Percentiles rank a stretch among this genome's conserved stretches.
Evolutionary conservation across 2,113 vertebrate genomes (phyloP).

Genomic region (Colossoma macropomum): DNA sequence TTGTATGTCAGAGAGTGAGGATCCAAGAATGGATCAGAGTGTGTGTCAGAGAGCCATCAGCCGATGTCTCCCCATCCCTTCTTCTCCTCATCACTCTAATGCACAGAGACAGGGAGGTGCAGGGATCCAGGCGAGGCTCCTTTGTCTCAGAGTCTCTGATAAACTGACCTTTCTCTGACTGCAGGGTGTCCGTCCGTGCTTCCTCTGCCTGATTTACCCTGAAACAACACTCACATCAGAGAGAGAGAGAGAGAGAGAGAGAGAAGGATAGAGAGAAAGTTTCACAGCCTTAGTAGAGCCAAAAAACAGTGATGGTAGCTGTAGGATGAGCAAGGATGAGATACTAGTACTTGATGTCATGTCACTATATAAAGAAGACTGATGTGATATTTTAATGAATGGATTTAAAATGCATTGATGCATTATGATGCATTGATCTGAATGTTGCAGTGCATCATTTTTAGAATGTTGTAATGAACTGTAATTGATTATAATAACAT

Average conservation of each 20-base stretch:
- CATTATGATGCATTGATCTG: no score
- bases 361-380: no score
- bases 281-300: neutral
- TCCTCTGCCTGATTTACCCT: neutral
- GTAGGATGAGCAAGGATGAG: neutral
- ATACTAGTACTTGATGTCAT: no score
- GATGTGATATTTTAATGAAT: no score
- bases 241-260: constrained; percentile 4
- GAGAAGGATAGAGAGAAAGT: neutral
- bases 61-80: neutral
- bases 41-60: constrained; percentile 6
- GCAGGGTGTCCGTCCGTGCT: constrained; percentile 38
- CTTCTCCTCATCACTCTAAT: constrained; percentile 32
- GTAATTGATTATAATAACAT: no score
- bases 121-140: constrained; percentile 29
- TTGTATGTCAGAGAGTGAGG: neutral
- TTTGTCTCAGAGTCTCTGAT: constrained; percentile 11
- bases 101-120: constrained; percentile 32
- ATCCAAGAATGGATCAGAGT: neutral
- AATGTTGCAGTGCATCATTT: no score
- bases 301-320: neutral
- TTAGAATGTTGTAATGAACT: no score
- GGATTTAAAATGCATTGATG: no score
- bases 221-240: constrained; percentile 8
- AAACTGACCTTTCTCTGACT: constrained; percentile 37